Base-by-base conservation (phyloP, 2,113 vertebrate species). In the Raja brachyura region DNA sequence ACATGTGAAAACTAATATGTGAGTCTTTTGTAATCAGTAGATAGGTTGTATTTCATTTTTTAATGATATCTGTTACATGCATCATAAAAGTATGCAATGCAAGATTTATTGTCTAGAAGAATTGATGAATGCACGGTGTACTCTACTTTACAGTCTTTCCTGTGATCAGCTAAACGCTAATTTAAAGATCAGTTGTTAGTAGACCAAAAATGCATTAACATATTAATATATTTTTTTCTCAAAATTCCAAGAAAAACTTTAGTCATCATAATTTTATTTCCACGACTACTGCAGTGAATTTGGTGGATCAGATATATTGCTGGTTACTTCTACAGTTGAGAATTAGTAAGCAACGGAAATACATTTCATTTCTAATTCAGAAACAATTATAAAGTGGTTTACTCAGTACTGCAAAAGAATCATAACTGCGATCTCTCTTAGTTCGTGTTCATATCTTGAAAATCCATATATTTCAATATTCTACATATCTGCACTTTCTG, bases 211-310 rank as follows among this genome's bases (percentile, higher is more conserved):
- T 61, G 63, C 22, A 70, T 39, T 90, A 68, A 70, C 68, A 39
- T 90, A 90, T 88, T 63, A 88, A 88, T 88, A 56, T 88, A n/a
- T 31, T 61, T 88, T 61, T 61, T 25, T 8, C 56, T 63, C 59
- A 63, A 25, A 88, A 88, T 20, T 88, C 83, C 3, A 63, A 61
- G 61, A 54, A 10, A 11, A 61, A n/a, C 63, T 86, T 63, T 88
- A 61, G 54, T n/a, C 13, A 61, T 63, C 63, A 25, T 28, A 59
- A 88, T 61, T 61, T 61, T n/a, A 63, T 61, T 25, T n/a, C 22
- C 63, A 18, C 20, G 20, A 48, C 48, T 16, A 33, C 18, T 48
- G 54, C 20, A 63, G 83, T 63, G 22, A 88, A 88, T 63, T 11
- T 63, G n/a, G 28, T n/a, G 56, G 5, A 9, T 54, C 39, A 6